Conservation (phyloP, 2,888 invertebrate species). For the Thymelicus lineola region DNA sequence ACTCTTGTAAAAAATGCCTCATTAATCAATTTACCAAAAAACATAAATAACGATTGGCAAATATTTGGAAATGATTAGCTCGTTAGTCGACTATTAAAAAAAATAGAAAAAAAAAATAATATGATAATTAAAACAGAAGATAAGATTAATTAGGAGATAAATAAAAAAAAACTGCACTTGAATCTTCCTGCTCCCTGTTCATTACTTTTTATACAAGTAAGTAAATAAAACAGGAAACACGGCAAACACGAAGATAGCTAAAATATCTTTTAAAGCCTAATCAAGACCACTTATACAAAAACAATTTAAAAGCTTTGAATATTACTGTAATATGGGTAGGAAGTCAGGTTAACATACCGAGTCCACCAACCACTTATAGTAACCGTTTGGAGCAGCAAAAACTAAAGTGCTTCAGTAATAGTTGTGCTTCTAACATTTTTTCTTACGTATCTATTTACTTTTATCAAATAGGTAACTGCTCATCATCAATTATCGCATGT, state of each 20-base stretch:
- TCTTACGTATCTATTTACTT: neutral
- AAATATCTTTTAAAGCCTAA: slow-evolving; percentile 31
- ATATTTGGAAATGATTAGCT: no score
- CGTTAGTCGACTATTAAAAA: no score
- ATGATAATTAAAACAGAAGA: no score
- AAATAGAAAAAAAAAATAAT: no score
- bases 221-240: slow-evolving; percentile 1
- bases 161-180: no score
- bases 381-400: slow-evolving; percentile 70
- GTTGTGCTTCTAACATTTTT: slow-evolving; percentile 46
- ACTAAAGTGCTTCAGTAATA: slow-evolving; percentile 61
- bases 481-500: neutral
- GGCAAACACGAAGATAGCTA: slow-evolving; percentile 21
- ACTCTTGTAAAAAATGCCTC: no score
- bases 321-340: slow-evolving; percentile 40
- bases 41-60: no score
- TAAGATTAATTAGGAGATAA: no score
- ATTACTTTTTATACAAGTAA: no score
- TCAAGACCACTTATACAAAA: slow-evolving; percentile 33
- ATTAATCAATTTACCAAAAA: no score
- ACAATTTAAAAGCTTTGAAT: slow-evolving; percentile 36
- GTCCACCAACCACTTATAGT: slow-evolving; percentile 64
- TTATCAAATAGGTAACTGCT: no score
- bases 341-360: slow-evolving; percentile 50
- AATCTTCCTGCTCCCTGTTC: no score